Percentiles rank a stretch among this genome's conserved stretches.
phyloP scores from a whole-genome alignment of 2,888 invertebrate species.

The Alloplasta piceator region DNA sequence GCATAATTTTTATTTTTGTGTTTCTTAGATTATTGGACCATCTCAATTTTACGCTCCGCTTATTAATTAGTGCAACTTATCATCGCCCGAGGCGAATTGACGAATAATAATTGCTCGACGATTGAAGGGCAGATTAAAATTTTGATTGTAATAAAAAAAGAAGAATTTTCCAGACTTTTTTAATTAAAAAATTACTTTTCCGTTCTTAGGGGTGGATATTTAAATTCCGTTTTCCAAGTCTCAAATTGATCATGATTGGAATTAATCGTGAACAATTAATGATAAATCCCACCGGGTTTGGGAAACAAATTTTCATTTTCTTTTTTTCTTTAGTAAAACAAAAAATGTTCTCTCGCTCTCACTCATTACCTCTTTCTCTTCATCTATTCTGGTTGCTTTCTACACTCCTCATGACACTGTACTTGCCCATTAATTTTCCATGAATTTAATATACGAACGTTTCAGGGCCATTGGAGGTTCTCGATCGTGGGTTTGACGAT shows the following conservation, averaged over 20 bases:
- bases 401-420: constrained; percentile 57
- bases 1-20: no score
- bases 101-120: no score
- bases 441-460: constrained; percentile 17
- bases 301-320: neutral
- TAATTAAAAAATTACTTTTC: no score
- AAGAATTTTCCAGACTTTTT: no score
- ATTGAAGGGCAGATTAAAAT: no score
- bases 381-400: constrained; percentile 56
- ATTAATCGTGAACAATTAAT: neutral
- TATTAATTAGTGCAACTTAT: no score
- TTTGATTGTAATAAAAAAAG: no score
- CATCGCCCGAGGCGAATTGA: no score
- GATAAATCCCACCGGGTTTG: neutral
- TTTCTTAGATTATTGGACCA: no score
- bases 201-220: no score
- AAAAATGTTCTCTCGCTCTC: constrained; percentile 30
- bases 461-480: constrained; percentile 56
- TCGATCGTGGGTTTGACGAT: constrained; percentile 59
- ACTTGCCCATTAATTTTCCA: constrained; percentile 61
- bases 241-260: neutral
- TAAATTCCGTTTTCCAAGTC: no score
- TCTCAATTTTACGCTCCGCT: no score
- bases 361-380: constrained; percentile 7
- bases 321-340: neutral